Percentiles rank a stretch among this genome's conserved stretches.
These are phyloP conservation scores for Steinernema feltiae DNA, from an alignment of 1,140 invertebrate genomes.

Conservation along the genomic window DNA sequence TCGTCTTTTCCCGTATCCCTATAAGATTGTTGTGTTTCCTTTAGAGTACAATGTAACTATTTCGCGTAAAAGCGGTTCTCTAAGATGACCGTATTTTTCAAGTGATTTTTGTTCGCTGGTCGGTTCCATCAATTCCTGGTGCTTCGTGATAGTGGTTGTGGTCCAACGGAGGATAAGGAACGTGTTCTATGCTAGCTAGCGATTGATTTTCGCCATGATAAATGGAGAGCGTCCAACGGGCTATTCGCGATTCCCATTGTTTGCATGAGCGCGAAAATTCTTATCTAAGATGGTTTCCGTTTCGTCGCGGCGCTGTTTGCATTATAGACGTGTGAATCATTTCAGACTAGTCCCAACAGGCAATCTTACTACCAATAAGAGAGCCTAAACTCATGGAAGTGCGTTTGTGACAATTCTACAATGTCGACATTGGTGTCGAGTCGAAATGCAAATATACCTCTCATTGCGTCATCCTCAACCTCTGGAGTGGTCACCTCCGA, in stretches of 20 bases:
- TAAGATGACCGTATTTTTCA: no score
- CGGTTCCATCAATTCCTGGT: not conserved
- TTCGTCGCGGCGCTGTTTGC: not conserved
- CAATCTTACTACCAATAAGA: not conserved
- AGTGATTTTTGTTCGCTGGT: not conserved
- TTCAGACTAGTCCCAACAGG: not conserved
- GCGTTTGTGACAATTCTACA: not conserved
- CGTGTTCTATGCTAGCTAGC: not conserved
- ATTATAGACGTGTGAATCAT: not conserved
- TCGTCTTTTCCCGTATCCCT: not conserved
- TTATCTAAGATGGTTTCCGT: not conserved
- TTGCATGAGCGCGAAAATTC: not conserved
- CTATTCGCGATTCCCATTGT: not conserved
- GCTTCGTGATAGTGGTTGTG: not conserved
- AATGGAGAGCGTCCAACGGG: no score
- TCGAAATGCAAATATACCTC: not conserved
- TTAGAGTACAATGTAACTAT: no score
- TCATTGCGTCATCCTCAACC: not conserved
- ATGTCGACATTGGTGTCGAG: slow-evolving; percentile 9
- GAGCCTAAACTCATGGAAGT: not conserved
- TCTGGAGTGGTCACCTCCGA: not conserved
- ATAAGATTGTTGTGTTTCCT: no score
- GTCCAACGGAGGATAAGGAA: not conserved
- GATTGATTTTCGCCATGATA: not conserved
- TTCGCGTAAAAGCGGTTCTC: no score